phyloP scores from a whole-genome alignment of 2,888 invertebrate species.

The Hirtodrosophila confusa region DNA sequence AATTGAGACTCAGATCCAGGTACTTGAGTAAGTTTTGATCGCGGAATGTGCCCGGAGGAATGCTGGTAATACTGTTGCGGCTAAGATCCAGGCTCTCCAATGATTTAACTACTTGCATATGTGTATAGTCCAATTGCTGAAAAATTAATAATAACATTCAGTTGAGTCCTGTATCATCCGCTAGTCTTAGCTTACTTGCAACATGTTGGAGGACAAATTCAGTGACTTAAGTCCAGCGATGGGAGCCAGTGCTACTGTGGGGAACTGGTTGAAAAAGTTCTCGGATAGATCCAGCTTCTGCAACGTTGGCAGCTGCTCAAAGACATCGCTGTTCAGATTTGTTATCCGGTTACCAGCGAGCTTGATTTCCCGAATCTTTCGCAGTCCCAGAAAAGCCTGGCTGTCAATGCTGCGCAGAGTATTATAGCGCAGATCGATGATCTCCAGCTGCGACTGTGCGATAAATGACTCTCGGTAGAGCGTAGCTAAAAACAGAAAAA shows the following conservation, averaged over 20 bases:
- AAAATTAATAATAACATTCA: neutral
- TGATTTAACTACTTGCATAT: constrained; percentile 88
- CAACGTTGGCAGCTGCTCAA: constrained; percentile 89
- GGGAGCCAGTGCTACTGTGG: constrained; percentile 90
- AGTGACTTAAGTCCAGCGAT: constrained; percentile 89
- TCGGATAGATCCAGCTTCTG: constrained; percentile 93
- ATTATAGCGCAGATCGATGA: constrained; percentile 92
- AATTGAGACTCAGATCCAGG: constrained; percentile 93
- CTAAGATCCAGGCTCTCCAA: constrained; percentile 92
- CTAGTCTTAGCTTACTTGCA: constrained; percentile 87
- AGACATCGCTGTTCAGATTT: constrained; percentile 93
- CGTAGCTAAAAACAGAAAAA: constrained; percentile 84
- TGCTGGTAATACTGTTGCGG: constrained; percentile 92
- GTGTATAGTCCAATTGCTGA: constrained; percentile 91
- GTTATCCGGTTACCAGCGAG: constrained; percentile 91
- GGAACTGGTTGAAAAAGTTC: constrained; percentile 93
- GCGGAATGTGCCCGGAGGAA: constrained; percentile 92
- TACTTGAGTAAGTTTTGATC: constrained; percentile 89
- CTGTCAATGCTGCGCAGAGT: constrained; percentile 91
- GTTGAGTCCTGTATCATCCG: neutral
- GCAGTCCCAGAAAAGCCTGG: constrained; percentile 89
- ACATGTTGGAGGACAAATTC: constrained; percentile 93
- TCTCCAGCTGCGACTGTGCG: constrained; percentile 89
- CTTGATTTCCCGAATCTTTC: constrained; percentile 88
- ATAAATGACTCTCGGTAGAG: constrained; percentile 89